Percentiles rank a stretch among this genome's conserved stretches.
Evolutionary conservation across 2,888 invertebrate species (phyloP).

Genomic region (Ceratothoa steindachneri): DNA sequence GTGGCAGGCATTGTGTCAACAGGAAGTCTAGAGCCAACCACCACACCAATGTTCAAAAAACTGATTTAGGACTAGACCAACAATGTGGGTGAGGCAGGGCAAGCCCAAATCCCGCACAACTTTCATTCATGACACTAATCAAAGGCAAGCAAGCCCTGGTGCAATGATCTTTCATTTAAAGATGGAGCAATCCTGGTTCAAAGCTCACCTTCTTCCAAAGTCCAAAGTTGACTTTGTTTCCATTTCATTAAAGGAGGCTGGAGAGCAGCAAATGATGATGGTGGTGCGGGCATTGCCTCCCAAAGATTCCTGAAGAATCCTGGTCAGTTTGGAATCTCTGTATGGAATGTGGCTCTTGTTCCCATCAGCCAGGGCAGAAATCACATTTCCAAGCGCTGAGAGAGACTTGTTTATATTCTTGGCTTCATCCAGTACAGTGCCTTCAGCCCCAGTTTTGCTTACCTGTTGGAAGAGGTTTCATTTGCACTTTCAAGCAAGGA

Average conservation of each 20-base stretch:
- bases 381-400: conserved; percentile 98
- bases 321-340: conserved; percentile 64
- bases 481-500: too few species aligned
- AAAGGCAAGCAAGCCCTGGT: too few species aligned
- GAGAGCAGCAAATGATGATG: conserved; percentile 98
- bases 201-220: conserved; percentile 87
- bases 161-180: too few species aligned
- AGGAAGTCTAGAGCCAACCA: too few species aligned
- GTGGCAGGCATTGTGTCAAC: too few species aligned
- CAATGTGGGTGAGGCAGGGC: too few species aligned
- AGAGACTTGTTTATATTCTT: conserved; percentile 99
- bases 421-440: conserved; percentile 96
- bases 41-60: too few species aligned
- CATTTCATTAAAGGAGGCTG: conserved; percentile 96
- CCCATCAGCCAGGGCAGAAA: conserved; percentile 96
- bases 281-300: conserved; percentile 99
- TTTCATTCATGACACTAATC: too few species aligned
- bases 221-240: conserved; percentile 98
- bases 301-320: conserved; percentile 90
- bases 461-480: conserved; percentile 59
- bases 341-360: conserved; percentile 96
- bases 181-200: too few species aligned
- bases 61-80: too few species aligned
- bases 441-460: conserved; percentile 99
- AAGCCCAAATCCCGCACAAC: too few species aligned